phyloP scores from a whole-genome alignment of 2,797 vertebrate genomes.

The Acipenser ruthenus region DNA sequence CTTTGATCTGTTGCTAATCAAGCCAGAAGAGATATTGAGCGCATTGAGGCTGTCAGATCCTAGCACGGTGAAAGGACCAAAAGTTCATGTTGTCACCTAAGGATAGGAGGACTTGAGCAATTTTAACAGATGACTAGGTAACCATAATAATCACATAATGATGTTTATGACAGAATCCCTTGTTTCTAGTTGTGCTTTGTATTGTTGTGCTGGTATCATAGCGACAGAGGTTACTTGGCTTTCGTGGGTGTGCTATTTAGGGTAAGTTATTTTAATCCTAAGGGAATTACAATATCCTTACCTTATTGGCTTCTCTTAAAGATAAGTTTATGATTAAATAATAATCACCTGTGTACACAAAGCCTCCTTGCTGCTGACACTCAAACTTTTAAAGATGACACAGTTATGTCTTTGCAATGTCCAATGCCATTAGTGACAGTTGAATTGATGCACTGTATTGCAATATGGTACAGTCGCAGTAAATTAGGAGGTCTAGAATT shows the following conservation, averaged over 20 bases:
- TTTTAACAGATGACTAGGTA: background rate
- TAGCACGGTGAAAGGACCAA: background rate
- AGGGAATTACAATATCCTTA: background rate
- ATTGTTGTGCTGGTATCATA: slow-evolving; percentile 35
- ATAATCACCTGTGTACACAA: slow-evolving; percentile 73
- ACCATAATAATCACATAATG: slow-evolving; percentile 7
- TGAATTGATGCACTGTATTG: slow-evolving; percentile 37
- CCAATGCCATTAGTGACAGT: slow-evolving; percentile 43
- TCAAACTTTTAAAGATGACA: slow-evolving; percentile 46
- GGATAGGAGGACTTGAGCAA: background rate
- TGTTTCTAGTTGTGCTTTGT: slow-evolving; percentile 18
- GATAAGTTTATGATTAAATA: slow-evolving; percentile 61
- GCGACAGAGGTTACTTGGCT: slow-evolving; percentile 42
- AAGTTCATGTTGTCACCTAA: background rate
- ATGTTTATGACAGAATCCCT: slow-evolving; percentile 14
- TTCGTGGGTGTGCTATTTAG: slow-evolving; percentile 26
- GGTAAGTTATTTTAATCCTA: slow-evolving; percentile 59
- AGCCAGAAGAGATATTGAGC: too few relatives aligned
- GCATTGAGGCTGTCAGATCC: too few relatives aligned
- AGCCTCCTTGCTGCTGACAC: slow-evolving; percentile 35
- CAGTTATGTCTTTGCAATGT: slow-evolving; percentile 46
- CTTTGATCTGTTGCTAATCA: too few relatives aligned
- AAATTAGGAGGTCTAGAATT: too few relatives aligned
- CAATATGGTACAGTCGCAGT: slow-evolving; percentile 17
- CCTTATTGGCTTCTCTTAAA: slow-evolving; percentile 47